Evolutionary conservation across 2,797 vertebrate genomes (phyloP).

Genomic region (Darevskia nairensis): DNA sequence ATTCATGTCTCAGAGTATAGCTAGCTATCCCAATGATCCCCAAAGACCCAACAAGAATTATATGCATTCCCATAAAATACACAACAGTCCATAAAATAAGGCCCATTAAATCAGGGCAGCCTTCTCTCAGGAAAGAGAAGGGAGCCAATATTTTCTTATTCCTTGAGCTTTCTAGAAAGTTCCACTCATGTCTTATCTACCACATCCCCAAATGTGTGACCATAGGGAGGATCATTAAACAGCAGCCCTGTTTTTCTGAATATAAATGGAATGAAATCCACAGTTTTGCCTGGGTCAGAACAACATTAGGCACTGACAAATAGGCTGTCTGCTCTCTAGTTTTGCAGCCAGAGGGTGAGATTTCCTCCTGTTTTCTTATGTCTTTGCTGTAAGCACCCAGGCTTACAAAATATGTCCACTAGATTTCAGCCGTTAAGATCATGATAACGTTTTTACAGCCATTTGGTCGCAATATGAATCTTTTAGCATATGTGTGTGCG

Average conservation of each 20-base stretch:
- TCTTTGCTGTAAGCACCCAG: not conserved
- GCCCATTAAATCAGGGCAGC: too few relatives aligned
- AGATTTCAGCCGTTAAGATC: not conserved
- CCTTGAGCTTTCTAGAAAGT: not conserved
- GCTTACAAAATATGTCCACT: not conserved
- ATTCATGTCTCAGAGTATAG: too few relatives aligned
- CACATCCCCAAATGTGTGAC: not conserved
- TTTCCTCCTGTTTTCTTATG: not conserved
- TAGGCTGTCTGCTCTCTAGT: not conserved
- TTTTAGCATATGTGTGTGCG: not conserved
- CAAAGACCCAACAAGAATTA: too few relatives aligned
- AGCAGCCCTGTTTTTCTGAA: not conserved
- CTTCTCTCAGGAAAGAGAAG: not conserved
- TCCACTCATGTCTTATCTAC: not conserved
- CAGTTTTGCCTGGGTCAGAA: not conserved
- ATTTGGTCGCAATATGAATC: conserved; percentile 52
- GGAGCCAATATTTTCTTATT: not conserved
- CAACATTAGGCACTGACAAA: not conserved
- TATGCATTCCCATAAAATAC: too few relatives aligned
- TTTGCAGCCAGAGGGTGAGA: not conserved
- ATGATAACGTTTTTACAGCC: conserved; percentile 51
- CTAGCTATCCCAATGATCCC: too few relatives aligned
- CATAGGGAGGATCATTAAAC: not conserved
- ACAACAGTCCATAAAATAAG: too few relatives aligned
- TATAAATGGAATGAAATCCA: conserved; percentile 9